Evolutionary conservation across 2,888 invertebrate species (phyloP).

Genomic region (Andricus quercusramuli): DNA sequence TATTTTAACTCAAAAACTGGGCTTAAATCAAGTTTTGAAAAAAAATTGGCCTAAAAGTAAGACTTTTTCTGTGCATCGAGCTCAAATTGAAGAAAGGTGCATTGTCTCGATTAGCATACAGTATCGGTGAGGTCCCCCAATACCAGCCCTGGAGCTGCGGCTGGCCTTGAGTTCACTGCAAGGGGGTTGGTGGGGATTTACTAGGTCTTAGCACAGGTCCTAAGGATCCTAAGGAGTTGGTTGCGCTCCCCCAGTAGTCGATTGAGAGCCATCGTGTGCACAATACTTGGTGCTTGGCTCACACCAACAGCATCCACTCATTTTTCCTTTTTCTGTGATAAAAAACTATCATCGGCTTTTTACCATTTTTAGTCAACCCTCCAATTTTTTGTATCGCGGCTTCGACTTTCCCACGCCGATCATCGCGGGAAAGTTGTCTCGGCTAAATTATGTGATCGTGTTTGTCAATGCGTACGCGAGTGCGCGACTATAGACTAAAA

Average conservation of each 20-base stretch:
- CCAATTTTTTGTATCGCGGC: background rate
- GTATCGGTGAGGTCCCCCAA: constrained; percentile 33
- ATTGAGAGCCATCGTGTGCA: constrained; percentile 53
- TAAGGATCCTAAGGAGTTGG: constrained; percentile 64
- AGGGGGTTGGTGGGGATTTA: constrained; percentile 54
- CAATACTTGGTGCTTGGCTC: constrained; percentile 47
- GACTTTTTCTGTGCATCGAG: background rate
- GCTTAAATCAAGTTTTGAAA: too few relatives aligned
- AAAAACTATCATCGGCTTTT: background rate
- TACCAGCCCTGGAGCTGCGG: constrained; percentile 51
- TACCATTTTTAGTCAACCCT: background rate
- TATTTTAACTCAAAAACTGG: too few relatives aligned
- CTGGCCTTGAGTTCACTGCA: constrained; percentile 64
- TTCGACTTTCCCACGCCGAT: constrained; percentile 22
- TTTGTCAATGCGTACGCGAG: constrained; percentile 36
- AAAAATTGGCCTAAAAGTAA: too few relatives aligned
- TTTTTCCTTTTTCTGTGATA: constrained; percentile 3
- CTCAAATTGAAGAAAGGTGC: constrained; percentile 16
- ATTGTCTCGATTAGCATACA: constrained; percentile 37
- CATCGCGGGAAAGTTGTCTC: constrained; percentile 34
- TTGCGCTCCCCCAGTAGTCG: constrained; percentile 59
- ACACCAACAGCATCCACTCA: constrained; percentile 46
- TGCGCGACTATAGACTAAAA: constrained; percentile 16
- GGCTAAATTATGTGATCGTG: constrained; percentile 32
- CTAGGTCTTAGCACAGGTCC: constrained; percentile 60